Evolutionary conservation across 1,140 invertebrate genomes (phyloP).

Genomic region (Drosophila erecta): DNA sequence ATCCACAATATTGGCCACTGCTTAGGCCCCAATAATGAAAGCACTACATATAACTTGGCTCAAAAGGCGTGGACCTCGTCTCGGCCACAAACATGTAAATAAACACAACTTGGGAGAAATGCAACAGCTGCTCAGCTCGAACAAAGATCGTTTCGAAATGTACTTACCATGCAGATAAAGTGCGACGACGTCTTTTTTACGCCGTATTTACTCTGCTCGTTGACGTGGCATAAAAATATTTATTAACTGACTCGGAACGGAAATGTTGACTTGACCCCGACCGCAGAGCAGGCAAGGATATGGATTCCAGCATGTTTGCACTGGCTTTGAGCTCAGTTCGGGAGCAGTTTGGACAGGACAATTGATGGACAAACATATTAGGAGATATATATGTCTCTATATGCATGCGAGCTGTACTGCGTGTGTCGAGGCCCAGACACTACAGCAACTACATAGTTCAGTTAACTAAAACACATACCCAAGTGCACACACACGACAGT

Average conservation of each 20-base stretch:
- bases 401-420: conserved; percentile 7
- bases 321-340: conserved; percentile 15
- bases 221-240: conserved; percentile 52
- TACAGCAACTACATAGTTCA: conserved; percentile 55
- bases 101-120: conserved; percentile 56
- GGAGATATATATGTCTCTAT: conserved; percentile 18
- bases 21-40: conserved; percentile 21
- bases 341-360: conserved; percentile 43
- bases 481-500: conserved; percentile 52
- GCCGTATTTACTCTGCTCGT: conserved; percentile 31
- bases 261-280: conserved; percentile 31
- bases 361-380: conserved; percentile 64
- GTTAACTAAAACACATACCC: conserved; percentile 46
- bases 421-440: conserved; percentile 23
- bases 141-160: conserved; percentile 50
- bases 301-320: conserved; percentile 50
- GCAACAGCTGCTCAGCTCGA: conserved; percentile 67
- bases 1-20: conserved; percentile 15
- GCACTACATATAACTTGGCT: conserved; percentile 29
- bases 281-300: conserved; percentile 25
- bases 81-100: conserved; percentile 36
- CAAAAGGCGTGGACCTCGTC: conserved; percentile 15
- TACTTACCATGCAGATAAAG: conserved; percentile 21
- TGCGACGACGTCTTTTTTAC: conserved; percentile 41
- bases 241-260: conserved; percentile 45